phyloP scores from a whole-genome alignment of 2,888 invertebrate genomes.

The Drosophila buzzatii region DNA sequence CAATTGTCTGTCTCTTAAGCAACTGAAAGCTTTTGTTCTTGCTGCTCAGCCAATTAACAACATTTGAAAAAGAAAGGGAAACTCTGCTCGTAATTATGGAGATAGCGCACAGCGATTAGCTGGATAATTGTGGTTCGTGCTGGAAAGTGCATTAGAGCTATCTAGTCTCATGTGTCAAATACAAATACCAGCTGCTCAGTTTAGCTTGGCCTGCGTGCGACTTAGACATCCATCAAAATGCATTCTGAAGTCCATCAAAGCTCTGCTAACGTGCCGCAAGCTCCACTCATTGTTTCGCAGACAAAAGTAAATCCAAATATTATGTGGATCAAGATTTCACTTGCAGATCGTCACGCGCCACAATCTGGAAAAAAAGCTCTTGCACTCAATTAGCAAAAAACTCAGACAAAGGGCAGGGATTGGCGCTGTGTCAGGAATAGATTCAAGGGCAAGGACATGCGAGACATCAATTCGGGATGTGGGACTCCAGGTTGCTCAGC shows the following conservation, averaged over 20 bases:
- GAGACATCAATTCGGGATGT: constrained; percentile 14
- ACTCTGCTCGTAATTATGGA: no score
- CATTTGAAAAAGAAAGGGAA: no score
- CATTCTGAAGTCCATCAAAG: not conserved
- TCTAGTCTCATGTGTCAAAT: no score
- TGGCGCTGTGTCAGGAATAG: not conserved
- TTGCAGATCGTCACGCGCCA: not conserved
- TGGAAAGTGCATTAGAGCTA: no score
- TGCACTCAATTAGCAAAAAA: constrained; percentile 62
- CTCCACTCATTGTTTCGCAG: not conserved
- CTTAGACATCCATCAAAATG: not conserved
- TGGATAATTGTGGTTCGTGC: no score
- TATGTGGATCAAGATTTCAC: not conserved
- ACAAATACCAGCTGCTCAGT: no score
- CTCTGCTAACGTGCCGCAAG: no score
- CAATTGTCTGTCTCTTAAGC: not conserved
- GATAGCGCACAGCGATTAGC: no score
- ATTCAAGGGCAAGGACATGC: constrained; percentile 19
- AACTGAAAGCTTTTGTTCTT: not conserved
- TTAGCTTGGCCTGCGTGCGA: no score
- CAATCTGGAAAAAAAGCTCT: constrained; percentile 53
- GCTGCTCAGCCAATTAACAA: not conserved
- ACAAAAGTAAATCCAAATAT: not conserved
- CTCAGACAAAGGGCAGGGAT: constrained; percentile 20
- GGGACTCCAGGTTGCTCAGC: constrained; percentile 32